A percentile compares a stretch with the other conserved stretches of the same genome.
Evolutionary conservation across 2,888 invertebrate species (phyloP).

Genomic region (Plutella xylostella): DNA sequence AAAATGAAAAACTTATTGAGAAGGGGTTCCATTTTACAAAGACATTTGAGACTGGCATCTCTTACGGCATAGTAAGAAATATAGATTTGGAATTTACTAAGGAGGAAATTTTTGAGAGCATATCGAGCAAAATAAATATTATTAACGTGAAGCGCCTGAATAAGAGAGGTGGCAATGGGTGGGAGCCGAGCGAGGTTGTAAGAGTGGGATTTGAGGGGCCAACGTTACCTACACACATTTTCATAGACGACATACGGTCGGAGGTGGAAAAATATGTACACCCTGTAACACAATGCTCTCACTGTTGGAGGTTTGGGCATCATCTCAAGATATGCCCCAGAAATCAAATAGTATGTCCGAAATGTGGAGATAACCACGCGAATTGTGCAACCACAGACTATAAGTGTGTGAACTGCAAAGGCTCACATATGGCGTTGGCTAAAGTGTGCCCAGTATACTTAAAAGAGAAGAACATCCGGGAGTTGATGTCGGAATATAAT

Average conservation of each 20-base stretch:
- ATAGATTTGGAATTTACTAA: conserved; percentile 12
- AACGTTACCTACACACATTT: not conserved
- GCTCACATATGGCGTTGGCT: conserved; percentile 17
- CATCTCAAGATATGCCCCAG: conserved; percentile 5
- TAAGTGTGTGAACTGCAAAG: conserved; percentile 18
- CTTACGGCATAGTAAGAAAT: conserved; percentile 14
- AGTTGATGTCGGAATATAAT: conserved; percentile 17
- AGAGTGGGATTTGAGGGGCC: conserved; percentile 2
- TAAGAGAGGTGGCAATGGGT: conserved; percentile 1
- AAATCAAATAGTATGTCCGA: conserved; percentile 12
- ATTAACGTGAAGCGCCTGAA: conserved; percentile 9
- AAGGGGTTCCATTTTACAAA: conserved; percentile 9
- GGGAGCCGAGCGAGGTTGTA: conserved; percentile 5
- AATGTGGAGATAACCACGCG: conserved; percentile 12
- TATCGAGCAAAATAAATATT: conserved; percentile 2
- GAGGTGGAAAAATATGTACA: conserved; percentile 12
- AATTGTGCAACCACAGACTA: conserved; percentile 16
- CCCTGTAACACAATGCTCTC: conserved; percentile 19
- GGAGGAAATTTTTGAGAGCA: conserved; percentile 9
- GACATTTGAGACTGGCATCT: conserved; percentile 9
- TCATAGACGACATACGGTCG: not conserved
- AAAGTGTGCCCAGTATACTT: conserved; percentile 17
- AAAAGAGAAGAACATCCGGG: conserved; percentile 15
- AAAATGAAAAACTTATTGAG: conserved; percentile 4
- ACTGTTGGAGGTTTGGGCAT: conserved; percentile 10